A percentile compares a stretch with the other conserved stretches of the same genome.
phyloP scores from a whole-genome alignment of 2,797 vertebrate species.

The Anniella stebbinsi region DNA sequence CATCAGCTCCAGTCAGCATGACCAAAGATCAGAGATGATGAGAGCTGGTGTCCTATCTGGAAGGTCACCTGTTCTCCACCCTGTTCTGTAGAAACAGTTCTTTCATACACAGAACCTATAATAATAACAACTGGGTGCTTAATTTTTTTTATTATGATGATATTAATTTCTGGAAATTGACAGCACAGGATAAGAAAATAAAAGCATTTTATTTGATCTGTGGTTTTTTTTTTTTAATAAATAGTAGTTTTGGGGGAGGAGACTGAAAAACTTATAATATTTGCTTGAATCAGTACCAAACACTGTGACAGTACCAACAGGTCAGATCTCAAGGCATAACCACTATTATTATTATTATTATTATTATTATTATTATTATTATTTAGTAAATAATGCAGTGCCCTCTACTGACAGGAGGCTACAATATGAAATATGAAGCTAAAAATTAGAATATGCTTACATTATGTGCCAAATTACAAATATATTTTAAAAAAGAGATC shows the following conservation, averaged over 20 bases:
- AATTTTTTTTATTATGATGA: neutral
- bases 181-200: neutral
- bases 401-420: slow-evolving; percentile 17
- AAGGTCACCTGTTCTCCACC: no score
- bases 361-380: no score
- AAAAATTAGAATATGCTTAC: neutral
- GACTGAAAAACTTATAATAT: neutral
- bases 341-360: no score
- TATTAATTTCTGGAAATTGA: neutral
- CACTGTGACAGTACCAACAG: neutral
- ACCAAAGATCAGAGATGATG: no score
- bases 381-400: slow-evolving; percentile 8
- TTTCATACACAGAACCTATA: neutral
- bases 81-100: neutral
- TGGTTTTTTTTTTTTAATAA: neutral
- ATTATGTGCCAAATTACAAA: neutral
- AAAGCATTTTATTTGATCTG: neutral
- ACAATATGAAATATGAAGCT: neutral
- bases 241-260: neutral
- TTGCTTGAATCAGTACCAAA: neutral
- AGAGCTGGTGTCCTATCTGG: no score
- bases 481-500: neutral
- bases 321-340: neutral
- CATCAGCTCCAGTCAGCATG: no score
- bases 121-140: neutral